Base-by-base conservation (phyloP, 2,888 invertebrate species). In the Tanytarsus gracilentus region DNA sequence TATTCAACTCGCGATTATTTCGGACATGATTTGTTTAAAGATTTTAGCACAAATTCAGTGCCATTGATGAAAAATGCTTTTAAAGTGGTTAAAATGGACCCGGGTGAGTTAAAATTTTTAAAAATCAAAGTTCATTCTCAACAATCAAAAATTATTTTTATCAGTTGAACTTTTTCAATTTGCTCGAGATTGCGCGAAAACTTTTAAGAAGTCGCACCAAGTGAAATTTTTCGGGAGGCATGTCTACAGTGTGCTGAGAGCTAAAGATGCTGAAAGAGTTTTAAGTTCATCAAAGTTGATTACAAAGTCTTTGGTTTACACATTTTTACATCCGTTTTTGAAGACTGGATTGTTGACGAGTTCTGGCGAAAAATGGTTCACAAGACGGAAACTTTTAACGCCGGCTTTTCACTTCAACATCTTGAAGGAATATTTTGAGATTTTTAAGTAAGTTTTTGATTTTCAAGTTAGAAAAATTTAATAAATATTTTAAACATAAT, bases 401-500 rank as follows among this genome's bases (percentile, higher is more conserved):
- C 80, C 82, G 0, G 78, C 83, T 0, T 83, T 83, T 66, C 83
- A 83, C 66, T 83, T 82, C 62, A 82, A 79, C 64, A 77, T 83
- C 52, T 67, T 83, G 7, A 74, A 77, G 49, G 68, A 71, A 40
- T 77, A 76, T 63, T 62, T 68, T 16, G 68, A 69, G 51, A 65
- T 69, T 52, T 72, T 72, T 56, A 71, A 25, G 44, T 44, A 8
- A 44, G 18, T 14, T 40, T 44, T 21, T 3, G 11, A 44, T 9
- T 2, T n/a, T 14, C 9, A 5, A 2, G 1, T 40, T 14, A 40
- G 16, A 40, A 4, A 1, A 16, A 6, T 40, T 21, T 21, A 18
- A 36, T 36, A 14, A 33, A 33, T 4, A n/a, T n/a, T n/a, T 33
- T 3, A 4, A 4, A 11, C 4, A 3, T 6, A n/a, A 1, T 11